Percentiles rank a stretch among this genome's conserved stretches.
Conservation (phyloP, 2,888 invertebrate species). For the Xestia sexstrigata region DNA sequence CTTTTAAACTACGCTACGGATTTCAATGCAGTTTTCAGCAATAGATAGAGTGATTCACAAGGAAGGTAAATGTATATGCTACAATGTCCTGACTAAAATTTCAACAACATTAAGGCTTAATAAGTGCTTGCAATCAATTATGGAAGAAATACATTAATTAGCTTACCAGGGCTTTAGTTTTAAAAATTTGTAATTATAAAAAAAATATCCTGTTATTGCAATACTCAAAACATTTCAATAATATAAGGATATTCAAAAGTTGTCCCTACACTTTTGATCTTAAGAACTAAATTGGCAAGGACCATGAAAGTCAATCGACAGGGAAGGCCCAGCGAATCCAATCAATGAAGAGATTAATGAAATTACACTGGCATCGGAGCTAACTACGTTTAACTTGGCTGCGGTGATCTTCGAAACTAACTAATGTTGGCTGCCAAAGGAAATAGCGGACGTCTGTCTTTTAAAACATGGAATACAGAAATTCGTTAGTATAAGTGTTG, state of each 20-base stretch:
- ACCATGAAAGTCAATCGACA: slow-evolving; percentile 62
- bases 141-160: not conserved
- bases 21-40: too few species aligned
- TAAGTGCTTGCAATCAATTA: not conserved
- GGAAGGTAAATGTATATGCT: too few species aligned
- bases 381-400: slow-evolving; percentile 68
- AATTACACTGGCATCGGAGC: slow-evolving; percentile 76
- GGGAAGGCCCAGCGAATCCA: slow-evolving; percentile 70
- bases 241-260: slow-evolving; percentile 51
- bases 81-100: too few species aligned
- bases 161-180: not conserved
- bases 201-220: not conserved
- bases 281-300: slow-evolving; percentile 60
- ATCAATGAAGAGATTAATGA: slow-evolving; percentile 82
- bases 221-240: slow-evolving; percentile 36
- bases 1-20: too few species aligned
- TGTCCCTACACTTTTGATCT: slow-evolving; percentile 40
- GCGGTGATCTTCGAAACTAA: slow-evolving; percentile 71
- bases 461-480: slow-evolving; percentile 2
- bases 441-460: slow-evolving; percentile 33
- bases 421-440: slow-evolving; percentile 49
- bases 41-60: too few species aligned
- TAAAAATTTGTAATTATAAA: too few species aligned
- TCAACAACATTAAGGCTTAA: not conserved
- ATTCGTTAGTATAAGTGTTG: not conserved